Evolutionary conservation across 2,797 vertebrate species (phyloP).

Genomic region (Bovichtus diacanthus): DNA sequence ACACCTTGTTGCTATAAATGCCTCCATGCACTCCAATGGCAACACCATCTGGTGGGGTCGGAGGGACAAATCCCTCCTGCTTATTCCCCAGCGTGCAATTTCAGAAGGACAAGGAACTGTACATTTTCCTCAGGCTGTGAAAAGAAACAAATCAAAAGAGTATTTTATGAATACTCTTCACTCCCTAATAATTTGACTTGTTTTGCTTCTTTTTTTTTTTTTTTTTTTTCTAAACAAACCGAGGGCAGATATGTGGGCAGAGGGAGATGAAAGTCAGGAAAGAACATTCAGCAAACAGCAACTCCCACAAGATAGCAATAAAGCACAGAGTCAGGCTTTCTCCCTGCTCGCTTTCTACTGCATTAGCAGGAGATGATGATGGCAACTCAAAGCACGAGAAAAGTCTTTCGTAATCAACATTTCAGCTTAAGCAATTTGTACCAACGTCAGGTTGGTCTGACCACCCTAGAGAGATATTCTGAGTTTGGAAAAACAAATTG

Average conservation of each 20-base stretch:
- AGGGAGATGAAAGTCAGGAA: slow-evolving; percentile 36
- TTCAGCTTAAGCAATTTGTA: slow-evolving; percentile 13
- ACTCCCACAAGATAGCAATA: slow-evolving; percentile 53
- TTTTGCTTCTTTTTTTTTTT: too few species aligned
- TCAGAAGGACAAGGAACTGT: slow-evolving; percentile 62
- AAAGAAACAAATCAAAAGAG: slow-evolving; percentile 33
- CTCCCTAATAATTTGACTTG: slow-evolving; percentile 25
- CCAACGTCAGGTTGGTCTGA: slow-evolving; percentile 33
- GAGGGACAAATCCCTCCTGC: slow-evolving; percentile 43
- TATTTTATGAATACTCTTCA: slow-evolving; percentile 32
- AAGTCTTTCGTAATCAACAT: slow-evolving; percentile 2
- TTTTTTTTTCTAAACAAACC: slow-evolving; percentile 15
- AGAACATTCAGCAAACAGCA: slow-evolving; percentile 30
- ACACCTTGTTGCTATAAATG: slow-evolving; percentile 71
- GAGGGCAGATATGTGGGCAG: slow-evolving; percentile 29
- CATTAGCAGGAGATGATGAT: slow-evolving; percentile 23
- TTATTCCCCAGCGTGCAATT: slow-evolving; percentile 61
- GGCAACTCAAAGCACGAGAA: slow-evolving; percentile 8
- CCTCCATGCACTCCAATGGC: slow-evolving; percentile 52
- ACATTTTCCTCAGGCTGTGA: slow-evolving; percentile 50
- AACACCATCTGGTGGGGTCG: slow-evolving; percentile 70
- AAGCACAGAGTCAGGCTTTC: slow-evolving; percentile 9
- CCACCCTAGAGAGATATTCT: slow-evolving; percentile 23
- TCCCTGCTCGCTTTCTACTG: slow-evolving; percentile 10
- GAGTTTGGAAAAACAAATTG: slow-evolving; percentile 26